Base-by-base conservation (phyloP, 2,113 vertebrate species). In the Astatoreochromis straeleni region DNA sequence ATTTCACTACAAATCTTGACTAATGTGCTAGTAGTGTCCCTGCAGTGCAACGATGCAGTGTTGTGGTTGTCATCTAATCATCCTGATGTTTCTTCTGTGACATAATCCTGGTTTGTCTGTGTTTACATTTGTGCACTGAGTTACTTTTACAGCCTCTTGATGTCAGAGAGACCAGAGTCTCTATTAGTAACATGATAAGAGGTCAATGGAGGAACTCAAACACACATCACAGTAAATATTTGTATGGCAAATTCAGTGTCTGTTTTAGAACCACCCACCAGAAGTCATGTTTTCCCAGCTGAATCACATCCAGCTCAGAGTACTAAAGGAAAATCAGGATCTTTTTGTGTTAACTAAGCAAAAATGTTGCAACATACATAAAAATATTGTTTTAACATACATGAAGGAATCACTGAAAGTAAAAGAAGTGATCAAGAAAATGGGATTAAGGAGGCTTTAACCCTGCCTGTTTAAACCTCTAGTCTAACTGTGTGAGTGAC, bases 401-500 rank as follows among this genome's bases (percentile, higher is more conserved):
- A 63, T 4, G 70, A 12, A 49, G 21, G 42, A 29, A 49, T 75
- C 40, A 11, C 40, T 86, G 53, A 35, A 5, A 40, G 11, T 16
- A 24, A 70, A 80, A 33, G 10, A 53, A 53, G 31, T 11, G 53
- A 53, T 54, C 57, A 26, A 53, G 40, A 65, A 88, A 53, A 60
- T 0, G 16, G 3, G 11, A 70, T 60, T 42, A 9, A 35, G 5
- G 21, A 7, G 4, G 40, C 19, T 83, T 73, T 63, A 83, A 80
- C 3, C 38, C 11, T 29, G 45, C 14, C 58, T 53, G 82, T 73
- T 54, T 55, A 78, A 85, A 84, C 54, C 33, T 49, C 68, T 14
- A 55, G 84, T 45, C 38, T 84, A 91, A 82, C 5, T 26, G 75
- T 60, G 45, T 4, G 21, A 82, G 47, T 83, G 89, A 89, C 85